Conservation (phyloP, 2,797 vertebrate genomes). For the Amphiprion clarkii region DNA sequence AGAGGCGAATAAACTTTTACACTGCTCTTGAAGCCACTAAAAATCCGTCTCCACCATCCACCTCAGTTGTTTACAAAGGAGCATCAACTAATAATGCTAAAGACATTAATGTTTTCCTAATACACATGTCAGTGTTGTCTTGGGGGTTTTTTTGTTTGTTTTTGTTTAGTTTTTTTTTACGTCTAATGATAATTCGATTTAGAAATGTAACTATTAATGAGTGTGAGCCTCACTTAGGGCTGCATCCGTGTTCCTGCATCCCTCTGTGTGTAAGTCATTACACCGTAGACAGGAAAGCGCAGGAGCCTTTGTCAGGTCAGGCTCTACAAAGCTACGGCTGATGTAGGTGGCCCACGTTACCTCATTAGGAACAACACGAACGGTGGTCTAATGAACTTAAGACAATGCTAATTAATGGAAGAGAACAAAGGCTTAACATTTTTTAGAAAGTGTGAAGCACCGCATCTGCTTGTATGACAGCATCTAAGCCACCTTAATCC, state of each 20-base stretch:
- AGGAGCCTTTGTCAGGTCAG: conserved; percentile 90
- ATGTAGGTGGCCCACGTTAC: conserved; percentile 87
- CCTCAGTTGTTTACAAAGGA: conserved; percentile 6
- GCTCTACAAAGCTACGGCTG: conserved; percentile 87
- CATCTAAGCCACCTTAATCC: conserved; percentile 89
- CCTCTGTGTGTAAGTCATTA: conserved; percentile 76
- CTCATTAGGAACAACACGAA: conserved; percentile 88
- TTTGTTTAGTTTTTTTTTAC: conserved; percentile 7
- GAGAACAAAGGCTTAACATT: conserved; percentile 94
- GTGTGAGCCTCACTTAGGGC: conserved; percentile 22
- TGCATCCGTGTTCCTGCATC: conserved; percentile 36
- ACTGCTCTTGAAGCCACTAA: conserved; percentile 22
- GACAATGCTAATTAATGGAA: conserved; percentile 97
- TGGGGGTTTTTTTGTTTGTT: too few relatives aligned
- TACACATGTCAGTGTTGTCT: conserved; percentile 1
- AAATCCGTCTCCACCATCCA: conserved; percentile 30
- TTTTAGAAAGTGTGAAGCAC: conserved; percentile 83
- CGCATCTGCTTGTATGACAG: conserved; percentile 89
- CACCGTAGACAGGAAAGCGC: conserved; percentile 77
- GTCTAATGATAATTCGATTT: conserved; percentile 28
- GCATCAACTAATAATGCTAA: conserved; percentile 12
- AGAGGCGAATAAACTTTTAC: conserved; percentile 62
- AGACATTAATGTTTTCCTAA: background rate
- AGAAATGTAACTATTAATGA: conserved; percentile 36
- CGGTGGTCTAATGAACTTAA: conserved; percentile 97